Conservation (phyloP, 2,888 invertebrate genomes). For the Meandrusa payeni region DNA sequence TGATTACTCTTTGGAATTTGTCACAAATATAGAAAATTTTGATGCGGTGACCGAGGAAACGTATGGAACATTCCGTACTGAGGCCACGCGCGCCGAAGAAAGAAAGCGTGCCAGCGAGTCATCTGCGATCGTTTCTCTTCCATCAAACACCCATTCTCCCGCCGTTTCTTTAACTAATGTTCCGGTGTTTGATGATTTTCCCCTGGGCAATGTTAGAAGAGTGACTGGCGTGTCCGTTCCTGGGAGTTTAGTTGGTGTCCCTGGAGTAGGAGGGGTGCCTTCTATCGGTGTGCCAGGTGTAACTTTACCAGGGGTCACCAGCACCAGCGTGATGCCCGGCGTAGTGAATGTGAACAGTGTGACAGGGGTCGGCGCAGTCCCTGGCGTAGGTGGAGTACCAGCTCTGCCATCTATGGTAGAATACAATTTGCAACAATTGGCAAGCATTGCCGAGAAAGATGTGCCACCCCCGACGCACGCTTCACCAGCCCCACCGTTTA, state of each 20-base stretch:
- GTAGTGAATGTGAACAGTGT: slow-evolving; percentile 60
- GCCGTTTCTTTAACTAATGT: slow-evolving; percentile 82
- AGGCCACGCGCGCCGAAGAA: slow-evolving; percentile 80
- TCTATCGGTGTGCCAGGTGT: slow-evolving; percentile 54
- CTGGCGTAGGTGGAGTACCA: slow-evolving; percentile 55
- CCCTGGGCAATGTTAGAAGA: slow-evolving; percentile 75
- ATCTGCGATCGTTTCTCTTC: slow-evolving; percentile 62
- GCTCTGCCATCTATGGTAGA: slow-evolving; percentile 87
- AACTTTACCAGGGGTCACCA: slow-evolving; percentile 49
- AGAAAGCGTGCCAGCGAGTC: slow-evolving; percentile 73
- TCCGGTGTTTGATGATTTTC: slow-evolving; percentile 89
- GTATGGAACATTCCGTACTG: slow-evolving; percentile 88
- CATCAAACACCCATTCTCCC: slow-evolving; percentile 69
- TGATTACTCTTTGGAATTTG: slow-evolving; percentile 89
- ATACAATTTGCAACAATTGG: slow-evolving; percentile 92
- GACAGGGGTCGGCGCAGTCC: slow-evolving; percentile 47
- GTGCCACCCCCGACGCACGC: slow-evolving; percentile 77
- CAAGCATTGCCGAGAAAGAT: slow-evolving; percentile 88
- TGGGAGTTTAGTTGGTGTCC: slow-evolving; percentile 39
- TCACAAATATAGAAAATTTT: slow-evolving; percentile 89
- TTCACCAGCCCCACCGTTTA: slow-evolving; percentile 84
- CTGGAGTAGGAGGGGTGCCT: slow-evolving; percentile 40
- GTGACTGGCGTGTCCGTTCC: slow-evolving; percentile 46
- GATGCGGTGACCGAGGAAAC: slow-evolving; percentile 86
- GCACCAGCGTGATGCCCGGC: slow-evolving; percentile 51